Evolutionary conservation across 2,797 vertebrate species (phyloP), one percentile per base, ranked within the genome.

Genomic region (Erpetoichthys calabaricus): DNA sequence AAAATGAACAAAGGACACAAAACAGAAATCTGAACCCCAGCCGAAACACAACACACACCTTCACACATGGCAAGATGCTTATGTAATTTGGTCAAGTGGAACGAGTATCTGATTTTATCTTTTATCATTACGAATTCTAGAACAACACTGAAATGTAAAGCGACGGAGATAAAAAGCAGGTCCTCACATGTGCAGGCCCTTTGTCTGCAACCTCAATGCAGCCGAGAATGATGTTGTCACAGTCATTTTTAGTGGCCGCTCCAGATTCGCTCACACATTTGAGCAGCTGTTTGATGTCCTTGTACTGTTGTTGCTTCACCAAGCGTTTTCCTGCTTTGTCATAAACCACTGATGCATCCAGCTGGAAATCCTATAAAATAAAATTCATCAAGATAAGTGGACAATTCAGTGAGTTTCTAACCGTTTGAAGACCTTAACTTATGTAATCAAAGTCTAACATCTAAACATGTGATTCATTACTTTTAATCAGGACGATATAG

Each of bases 211-310:
- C 67, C 7, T 89, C 81, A 58, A 98, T 71, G 8, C 89, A 96
- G 73, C 80, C 86, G 56, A 98, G 86, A 65, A 98, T 79, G 60
- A 99, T 90, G 58, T 81, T 75, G 50, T 99, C 96, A 1, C 91
- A 88, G 46, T 99, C 93, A 1, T 82, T 87, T 70, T 84, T 91
- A 59, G 90, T 89, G 57, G 91, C 93, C 0, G 86, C 76, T 61
- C 95, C 96, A 0, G 95, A 98, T 68, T 98, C 96, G 0, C 73
- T 80, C 57, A 99, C 94, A 25, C 95, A 98, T 64, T 91, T 97
- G 25, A 98, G 87, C 63, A 99, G 86, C 71, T 91, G 95, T 10
- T 83, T 83, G 53, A 92, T 87, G 45, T 94, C 88, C 0, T 77
- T 64, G 5, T 87, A 92, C 60, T 92, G 90, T 59, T 75, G 78